Evolutionary conservation across 2,888 invertebrate species (phyloP).

Genomic region (Rhaphigaster nebulosa): DNA sequence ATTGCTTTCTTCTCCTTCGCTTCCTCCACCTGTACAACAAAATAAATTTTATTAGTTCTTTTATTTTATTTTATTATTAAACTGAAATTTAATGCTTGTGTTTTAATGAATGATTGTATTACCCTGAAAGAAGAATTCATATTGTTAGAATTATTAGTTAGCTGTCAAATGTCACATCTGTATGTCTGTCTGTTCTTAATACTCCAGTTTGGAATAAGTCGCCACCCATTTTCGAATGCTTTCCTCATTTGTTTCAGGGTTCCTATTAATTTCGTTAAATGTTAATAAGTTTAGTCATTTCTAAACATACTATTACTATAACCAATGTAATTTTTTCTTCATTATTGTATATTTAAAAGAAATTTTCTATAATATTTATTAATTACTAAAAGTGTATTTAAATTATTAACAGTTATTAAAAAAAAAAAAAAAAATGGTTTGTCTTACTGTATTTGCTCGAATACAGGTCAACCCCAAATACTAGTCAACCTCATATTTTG

Average conservation of each 20-base stretch:
- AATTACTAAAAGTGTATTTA: no score
- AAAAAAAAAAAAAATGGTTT: no score
- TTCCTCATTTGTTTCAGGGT: neutral
- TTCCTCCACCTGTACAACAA: constrained; percentile 56
- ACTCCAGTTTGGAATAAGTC: neutral
- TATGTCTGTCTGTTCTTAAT: neutral
- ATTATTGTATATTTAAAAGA: no score
- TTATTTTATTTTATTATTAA: neutral
- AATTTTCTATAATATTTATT: no score
- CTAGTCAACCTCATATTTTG: no score
- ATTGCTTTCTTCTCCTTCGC: constrained; percentile 65
- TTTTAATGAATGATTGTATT: neutral
- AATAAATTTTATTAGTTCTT: neutral
- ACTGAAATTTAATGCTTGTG: neutral
- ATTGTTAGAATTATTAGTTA: constrained; percentile 5
- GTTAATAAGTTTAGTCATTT: neutral
- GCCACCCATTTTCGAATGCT: neutral
- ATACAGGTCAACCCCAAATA: no score
- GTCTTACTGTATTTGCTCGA: no score
- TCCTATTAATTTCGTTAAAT: neutral
- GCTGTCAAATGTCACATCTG: neutral
- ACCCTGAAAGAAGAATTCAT: neutral
- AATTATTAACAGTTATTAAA: no score
- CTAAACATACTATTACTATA: neutral
- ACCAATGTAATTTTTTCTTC: neutral